These are phyloP conservation scores for Nephrotoma appendiculata DNA, from an alignment of 2,888 invertebrate species.

Conservation along the genomic window DNA sequence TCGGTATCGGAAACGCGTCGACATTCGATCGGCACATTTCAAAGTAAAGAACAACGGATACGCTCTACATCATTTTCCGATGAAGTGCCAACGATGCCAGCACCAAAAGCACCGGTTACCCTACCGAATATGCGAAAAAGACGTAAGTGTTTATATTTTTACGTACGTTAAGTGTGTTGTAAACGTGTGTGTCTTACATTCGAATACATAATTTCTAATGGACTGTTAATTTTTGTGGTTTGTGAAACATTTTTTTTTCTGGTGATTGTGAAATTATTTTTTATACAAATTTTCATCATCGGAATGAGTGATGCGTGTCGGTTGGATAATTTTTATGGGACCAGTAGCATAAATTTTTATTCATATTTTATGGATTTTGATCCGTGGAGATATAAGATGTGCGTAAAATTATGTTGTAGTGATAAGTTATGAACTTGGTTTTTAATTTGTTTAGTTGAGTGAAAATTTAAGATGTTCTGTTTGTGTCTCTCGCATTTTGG, in stretches of 20 bases:
- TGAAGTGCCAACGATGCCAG: slow-evolving; percentile 32
- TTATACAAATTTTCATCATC: background rate
- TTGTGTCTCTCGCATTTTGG: background rate
- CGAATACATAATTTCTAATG: background rate
- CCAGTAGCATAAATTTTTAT: background rate
- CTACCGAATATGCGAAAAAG: slow-evolving; percentile 16
- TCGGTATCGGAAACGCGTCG: slow-evolving; percentile 26
- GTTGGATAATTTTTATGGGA: background rate
- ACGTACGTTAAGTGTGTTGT: background rate
- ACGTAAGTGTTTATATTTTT: slow-evolving; percentile 22
- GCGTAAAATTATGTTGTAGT: background rate
- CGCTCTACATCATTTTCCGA: slow-evolving; percentile 23
- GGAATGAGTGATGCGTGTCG: background rate
- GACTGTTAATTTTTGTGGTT: background rate
- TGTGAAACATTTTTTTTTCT: background rate
- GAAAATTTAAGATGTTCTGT: background rate
- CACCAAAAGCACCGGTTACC: slow-evolving; percentile 26
- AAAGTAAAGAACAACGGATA: slow-evolving; percentile 16
- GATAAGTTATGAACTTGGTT: background rate
- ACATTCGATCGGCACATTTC: slow-evolving; percentile 31
- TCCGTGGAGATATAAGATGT: background rate
- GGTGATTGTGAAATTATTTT: background rate
- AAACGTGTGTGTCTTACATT: background rate
- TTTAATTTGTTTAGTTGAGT: background rate
- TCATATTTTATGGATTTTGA: background rate